These are phyloP conservation scores for Polypterus bichir DNA, from an alignment of 2,113 vertebrate species.

Conservation along the genomic window DNA sequence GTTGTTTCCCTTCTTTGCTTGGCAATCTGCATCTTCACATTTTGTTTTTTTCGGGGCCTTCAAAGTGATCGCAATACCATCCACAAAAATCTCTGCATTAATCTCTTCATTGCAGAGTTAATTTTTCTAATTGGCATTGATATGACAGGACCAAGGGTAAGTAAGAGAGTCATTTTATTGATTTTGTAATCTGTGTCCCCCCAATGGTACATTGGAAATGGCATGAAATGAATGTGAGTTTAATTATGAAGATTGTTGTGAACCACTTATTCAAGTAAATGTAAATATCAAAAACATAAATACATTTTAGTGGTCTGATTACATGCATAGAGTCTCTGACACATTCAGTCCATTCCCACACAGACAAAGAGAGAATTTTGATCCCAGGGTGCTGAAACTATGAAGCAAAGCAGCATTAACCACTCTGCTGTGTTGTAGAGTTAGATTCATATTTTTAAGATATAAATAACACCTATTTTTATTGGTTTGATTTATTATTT, in stretches of 20 bases:
- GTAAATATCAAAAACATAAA: too few relatives aligned
- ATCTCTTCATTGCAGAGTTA: conserved; percentile 93
- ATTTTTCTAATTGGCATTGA: conserved; percentile 95
- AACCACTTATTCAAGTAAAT: conserved; percentile 15
- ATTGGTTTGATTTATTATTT: too few relatives aligned
- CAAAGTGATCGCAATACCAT: conserved; percentile 97
- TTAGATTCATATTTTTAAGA: too few relatives aligned
- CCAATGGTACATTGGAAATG: conserved; percentile 26
- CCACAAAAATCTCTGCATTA: conserved; percentile 98
- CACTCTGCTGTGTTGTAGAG: too few relatives aligned
- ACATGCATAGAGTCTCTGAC: too few relatives aligned
- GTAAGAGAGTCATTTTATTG: conserved; percentile 30
- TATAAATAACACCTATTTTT: too few relatives aligned
- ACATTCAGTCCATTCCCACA: too few relatives aligned
- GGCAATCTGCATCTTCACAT: conserved; percentile 94
- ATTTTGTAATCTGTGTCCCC: conserved; percentile 32
- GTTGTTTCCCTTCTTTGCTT: conserved; percentile 92
- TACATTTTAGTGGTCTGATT: too few relatives aligned
- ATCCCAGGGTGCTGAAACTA: too few relatives aligned
- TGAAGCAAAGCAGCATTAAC: too few relatives aligned
- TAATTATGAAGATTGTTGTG: conserved; percentile 33
- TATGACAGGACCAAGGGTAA: conserved; percentile 87
- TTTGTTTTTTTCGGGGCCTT: conserved; percentile 96
- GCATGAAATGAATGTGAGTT: conserved; percentile 36
- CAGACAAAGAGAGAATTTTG: too few relatives aligned